Percentiles rank a stretch among this genome's conserved stretches.
These are phyloP conservation scores for Tetragnatha versicolor DNA, from an alignment of 1,140 invertebrate genomes.

Conservation along the genomic window DNA sequence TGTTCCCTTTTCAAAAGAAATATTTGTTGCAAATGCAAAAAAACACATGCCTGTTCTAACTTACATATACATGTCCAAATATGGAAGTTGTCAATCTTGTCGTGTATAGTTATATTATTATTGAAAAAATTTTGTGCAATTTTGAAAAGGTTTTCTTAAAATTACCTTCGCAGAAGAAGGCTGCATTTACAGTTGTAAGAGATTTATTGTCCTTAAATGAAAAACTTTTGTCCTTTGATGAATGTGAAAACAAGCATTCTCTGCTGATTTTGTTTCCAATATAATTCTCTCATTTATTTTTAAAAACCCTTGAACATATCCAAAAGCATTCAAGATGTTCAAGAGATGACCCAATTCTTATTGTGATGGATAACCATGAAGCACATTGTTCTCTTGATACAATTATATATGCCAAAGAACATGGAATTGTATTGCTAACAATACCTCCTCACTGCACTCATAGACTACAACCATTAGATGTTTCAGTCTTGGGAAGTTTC, in stretches of 20 bases:
- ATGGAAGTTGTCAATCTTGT: neutral
- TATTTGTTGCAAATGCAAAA: neutral
- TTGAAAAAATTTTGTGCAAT: neutral
- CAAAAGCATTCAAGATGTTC: neutral
- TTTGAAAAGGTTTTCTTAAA: neutral
- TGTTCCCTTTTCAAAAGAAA: too few relatives aligned
- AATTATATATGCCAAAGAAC: constrained; percentile 2
- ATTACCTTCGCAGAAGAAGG: neutral
- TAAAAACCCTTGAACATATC: constrained; percentile 63
- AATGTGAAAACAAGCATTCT: too few relatives aligned
- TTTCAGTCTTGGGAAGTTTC: neutral
- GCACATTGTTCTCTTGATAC: neutral
- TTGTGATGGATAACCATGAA: neutral
- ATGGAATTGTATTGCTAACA: constrained; percentile 1
- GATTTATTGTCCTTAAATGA: too few relatives aligned
- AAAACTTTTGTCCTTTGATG: too few relatives aligned
- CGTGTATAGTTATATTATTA: neutral
- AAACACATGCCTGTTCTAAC: too few relatives aligned
- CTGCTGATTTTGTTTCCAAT: too few relatives aligned
- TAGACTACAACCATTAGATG: neutral
- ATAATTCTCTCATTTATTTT: too few relatives aligned
- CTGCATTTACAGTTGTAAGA: neutral
- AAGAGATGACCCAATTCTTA: neutral
- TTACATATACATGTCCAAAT: neutral
- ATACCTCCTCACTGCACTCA: neutral